These are phyloP conservation scores for Coturnix japonica DNA, from an alignment of 2,113 vertebrate genomes.

Conservation along the genomic window DNA sequence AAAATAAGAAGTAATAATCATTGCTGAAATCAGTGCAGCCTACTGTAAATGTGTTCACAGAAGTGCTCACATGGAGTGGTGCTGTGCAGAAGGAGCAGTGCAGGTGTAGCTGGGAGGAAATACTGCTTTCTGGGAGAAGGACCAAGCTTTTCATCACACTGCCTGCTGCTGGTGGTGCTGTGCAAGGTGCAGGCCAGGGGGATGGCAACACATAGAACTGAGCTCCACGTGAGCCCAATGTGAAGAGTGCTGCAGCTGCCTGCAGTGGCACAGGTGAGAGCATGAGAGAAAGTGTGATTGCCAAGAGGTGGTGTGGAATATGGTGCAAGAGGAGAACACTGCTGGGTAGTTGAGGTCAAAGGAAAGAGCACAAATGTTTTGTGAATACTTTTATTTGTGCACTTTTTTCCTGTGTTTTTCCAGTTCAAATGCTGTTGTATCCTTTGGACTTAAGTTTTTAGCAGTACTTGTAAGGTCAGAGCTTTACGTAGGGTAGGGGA, in stretches of 20 bases:
- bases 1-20: background rate
- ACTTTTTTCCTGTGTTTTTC: background rate
- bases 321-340: background rate
- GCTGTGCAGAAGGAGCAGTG: background rate
- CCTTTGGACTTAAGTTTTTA: background rate
- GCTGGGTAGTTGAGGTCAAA: background rate
- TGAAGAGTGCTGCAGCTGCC: no score
- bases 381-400: background rate
- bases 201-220: background rate
- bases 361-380: background rate
- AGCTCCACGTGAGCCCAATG: background rate
- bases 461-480: background rate
- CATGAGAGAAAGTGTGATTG: background rate
- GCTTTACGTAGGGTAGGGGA: background rate
- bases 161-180: background rate
- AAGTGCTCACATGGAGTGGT: background rate
- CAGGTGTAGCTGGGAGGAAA: background rate
- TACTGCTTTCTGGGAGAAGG: background rate
- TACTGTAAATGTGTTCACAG: background rate
- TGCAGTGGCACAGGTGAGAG: fast-evolving
- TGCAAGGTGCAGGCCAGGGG: background rate
- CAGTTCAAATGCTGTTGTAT: background rate
- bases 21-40: background rate
- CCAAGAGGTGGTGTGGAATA: background rate
- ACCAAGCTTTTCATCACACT: background rate